Base-by-base conservation (phyloP, 1,140 invertebrate species). In the Pogonomyrmex barbatus region DNA sequence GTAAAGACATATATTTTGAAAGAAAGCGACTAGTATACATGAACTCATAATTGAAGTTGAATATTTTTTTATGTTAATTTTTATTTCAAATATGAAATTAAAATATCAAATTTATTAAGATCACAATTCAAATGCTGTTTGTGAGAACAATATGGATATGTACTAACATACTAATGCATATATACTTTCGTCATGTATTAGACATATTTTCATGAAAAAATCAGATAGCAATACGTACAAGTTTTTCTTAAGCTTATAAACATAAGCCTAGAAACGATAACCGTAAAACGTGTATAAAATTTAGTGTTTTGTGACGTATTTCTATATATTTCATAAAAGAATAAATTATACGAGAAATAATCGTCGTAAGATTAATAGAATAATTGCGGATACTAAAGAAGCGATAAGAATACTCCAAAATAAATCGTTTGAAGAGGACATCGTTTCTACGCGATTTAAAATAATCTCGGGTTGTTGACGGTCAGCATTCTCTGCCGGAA, bases 391-490 rank as follows among this genome's bases (percentile, higher is more conserved):
- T 39, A 94, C 54, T 78, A 95, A 88, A 10, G 89, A 92, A 45
- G 89, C 90, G 83, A 95, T 94, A 0, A 95, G 87, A 71, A 94
- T 92, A 87, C 88, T 95, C 94, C 94, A 95, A 83, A 94, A 91
- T 67, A 94, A 82, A 71, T 95, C 93, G 45, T 94, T 95, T 4
- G 92, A 93, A 39, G 93, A 95, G 4, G 92, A 93, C 90, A 94
- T 92, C 14, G 90, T 92, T 79, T 93, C 92, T 67, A 92, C 56
- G 65, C 92, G 89, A 88, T 92, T 94, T 39, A 91, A 8, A 73
- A 91, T 91, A 42, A 91, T 83, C 70, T 93, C 91, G 50, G 90
- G 36, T 70, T 91, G 83, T n/a, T 93, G 93, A 24, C 86, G 89
- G 30, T 93, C 91, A 45, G 86, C 83, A 76, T 84, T 90, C 3